Percentiles rank a stretch among this genome's conserved stretches.
These are phyloP conservation scores for Hermaeophaga mercurialis DNA, from an alignment of 2,888 invertebrate species.

Conservation along the genomic window DNA sequence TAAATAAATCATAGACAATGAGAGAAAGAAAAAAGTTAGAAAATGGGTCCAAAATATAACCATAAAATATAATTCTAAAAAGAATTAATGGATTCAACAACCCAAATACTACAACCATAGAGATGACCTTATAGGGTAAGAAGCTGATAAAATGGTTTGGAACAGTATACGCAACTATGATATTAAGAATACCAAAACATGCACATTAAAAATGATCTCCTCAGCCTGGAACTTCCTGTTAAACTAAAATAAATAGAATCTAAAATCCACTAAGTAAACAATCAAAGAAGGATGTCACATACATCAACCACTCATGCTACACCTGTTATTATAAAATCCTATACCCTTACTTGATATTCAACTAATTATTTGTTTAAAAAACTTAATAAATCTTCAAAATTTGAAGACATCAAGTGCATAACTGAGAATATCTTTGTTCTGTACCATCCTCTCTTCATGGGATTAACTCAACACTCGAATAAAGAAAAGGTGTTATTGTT, in stretches of 20 bases:
- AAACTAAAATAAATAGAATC: not conserved
- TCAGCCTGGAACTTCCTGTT: too few relatives aligned
- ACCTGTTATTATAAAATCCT: conserved; percentile 19
- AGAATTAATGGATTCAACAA: too few relatives aligned
- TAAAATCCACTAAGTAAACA: not conserved
- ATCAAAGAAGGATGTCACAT: conserved; percentile 21
- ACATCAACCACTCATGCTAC: conserved; percentile 21
- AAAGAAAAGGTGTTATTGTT: conserved; percentile 42
- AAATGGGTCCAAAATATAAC: too few relatives aligned
- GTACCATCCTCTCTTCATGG: conserved; percentile 38
- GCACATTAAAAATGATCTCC: too few relatives aligned
- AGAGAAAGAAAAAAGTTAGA: too few relatives aligned
- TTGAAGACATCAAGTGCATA: conserved; percentile 51
- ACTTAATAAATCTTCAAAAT: conserved; percentile 22
- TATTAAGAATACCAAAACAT: too few relatives aligned
- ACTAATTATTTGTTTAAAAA: conserved; percentile 27
- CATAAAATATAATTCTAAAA: too few relatives aligned
- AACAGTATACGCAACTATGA: too few relatives aligned
- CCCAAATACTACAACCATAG: too few relatives aligned
- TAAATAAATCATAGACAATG: too few relatives aligned
- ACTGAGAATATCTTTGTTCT: conserved; percentile 45
- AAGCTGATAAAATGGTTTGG: too few relatives aligned
- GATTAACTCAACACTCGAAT: conserved; percentile 49
- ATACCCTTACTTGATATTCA: conserved; percentile 21
- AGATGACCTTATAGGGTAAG: too few relatives aligned